Percentiles rank a stretch among this genome's conserved stretches.
These are phyloP conservation scores for Cryptomyrus ogoouensis DNA, from an alignment of 2,113 vertebrate genomes.

Conservation along the genomic window DNA sequence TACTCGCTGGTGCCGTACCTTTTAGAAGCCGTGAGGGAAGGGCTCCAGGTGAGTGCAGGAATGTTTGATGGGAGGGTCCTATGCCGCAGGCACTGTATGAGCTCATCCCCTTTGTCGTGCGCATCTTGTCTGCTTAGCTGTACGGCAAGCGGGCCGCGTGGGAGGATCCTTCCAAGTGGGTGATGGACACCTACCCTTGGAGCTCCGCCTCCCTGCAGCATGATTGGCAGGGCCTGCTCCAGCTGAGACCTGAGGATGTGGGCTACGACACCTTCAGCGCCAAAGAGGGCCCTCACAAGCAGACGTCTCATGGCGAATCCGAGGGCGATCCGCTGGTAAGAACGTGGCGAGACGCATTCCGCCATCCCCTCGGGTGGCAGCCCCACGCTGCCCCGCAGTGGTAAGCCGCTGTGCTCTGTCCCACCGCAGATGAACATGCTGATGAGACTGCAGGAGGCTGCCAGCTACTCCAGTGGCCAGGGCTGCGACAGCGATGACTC, in stretches of 20 bases:
- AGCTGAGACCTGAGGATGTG: constrained; percentile 77
- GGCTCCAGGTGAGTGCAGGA: constrained; percentile 66
- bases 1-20: constrained; percentile 80
- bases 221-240: constrained; percentile 73
- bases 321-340: constrained; percentile 95
- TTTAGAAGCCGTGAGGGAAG: constrained; percentile 80
- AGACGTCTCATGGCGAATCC: constrained; percentile 72
- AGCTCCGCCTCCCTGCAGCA: constrained; percentile 66
- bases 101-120: background rate
- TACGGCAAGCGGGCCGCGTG: constrained; percentile 73
- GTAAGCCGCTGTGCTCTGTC: background rate
- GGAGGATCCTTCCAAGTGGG: constrained; percentile 84
- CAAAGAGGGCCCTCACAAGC: constrained; percentile 79
- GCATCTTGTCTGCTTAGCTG: constrained; percentile 51
- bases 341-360: background rate
- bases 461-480: constrained; percentile 90
- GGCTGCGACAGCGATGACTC: constrained; percentile 97
- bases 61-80: constrained; percentile 35
- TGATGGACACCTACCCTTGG: constrained; percentile 82
- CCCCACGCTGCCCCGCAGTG: background rate
- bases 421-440: constrained; percentile 89
- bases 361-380: background rate
- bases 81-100: too few species aligned
- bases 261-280: constrained; percentile 71
- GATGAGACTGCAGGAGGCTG: constrained; percentile 93